These are phyloP conservation scores for Agapetus fuscipes DNA, from an alignment of 2,888 invertebrate species.

Conservation along the genomic window DNA sequence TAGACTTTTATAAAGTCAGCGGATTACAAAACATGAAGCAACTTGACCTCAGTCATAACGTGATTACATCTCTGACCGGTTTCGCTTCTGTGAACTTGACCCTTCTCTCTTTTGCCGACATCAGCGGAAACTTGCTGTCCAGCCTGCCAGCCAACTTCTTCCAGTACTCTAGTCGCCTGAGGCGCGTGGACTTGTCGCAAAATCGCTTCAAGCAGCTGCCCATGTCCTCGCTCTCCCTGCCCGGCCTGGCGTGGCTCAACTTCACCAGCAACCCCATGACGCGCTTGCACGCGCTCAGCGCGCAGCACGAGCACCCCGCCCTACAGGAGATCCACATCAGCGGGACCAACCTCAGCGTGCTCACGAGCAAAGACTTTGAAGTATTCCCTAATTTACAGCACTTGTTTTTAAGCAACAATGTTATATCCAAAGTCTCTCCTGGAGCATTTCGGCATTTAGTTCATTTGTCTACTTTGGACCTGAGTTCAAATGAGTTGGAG, in stretches of 20 bases:
- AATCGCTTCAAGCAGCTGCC: conserved; percentile 77
- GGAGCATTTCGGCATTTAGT: conserved; percentile 73
- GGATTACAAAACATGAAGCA: conserved; percentile 65
- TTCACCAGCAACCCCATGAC: conserved; percentile 73
- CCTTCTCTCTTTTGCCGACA: conserved; percentile 61
- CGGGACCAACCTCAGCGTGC: conserved; percentile 69
- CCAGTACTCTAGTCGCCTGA: conserved; percentile 58
- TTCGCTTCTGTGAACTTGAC: conserved; percentile 68
- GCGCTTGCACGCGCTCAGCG: conserved; percentile 61
- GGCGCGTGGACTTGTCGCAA: conserved; percentile 66
- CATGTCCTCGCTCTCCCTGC: conserved; percentile 62
- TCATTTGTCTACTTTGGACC: conserved; percentile 66
- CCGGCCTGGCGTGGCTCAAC: conserved; percentile 65
- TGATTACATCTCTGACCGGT: conserved; percentile 63
- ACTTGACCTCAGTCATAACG: conserved; percentile 64
- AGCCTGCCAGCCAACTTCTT: conserved; percentile 76
- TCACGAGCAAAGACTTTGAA: conserved; percentile 78
- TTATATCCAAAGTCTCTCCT: conserved; percentile 70
- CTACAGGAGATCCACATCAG: conserved; percentile 74
- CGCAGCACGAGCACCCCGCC: conserved; percentile 61
- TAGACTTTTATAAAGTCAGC: conserved; percentile 69
- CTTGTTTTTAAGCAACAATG: conserved; percentile 62
- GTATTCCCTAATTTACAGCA: conserved; percentile 70
- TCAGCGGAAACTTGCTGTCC: conserved; percentile 65
- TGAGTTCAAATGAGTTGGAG: conserved; percentile 75